Evolutionary conservation across 30 jellyfish, hydroid and myxozoan genomes (phyloP), one percentile per base, ranked within the genome.

Genomic region (Pelagia noctiluca): DNA sequence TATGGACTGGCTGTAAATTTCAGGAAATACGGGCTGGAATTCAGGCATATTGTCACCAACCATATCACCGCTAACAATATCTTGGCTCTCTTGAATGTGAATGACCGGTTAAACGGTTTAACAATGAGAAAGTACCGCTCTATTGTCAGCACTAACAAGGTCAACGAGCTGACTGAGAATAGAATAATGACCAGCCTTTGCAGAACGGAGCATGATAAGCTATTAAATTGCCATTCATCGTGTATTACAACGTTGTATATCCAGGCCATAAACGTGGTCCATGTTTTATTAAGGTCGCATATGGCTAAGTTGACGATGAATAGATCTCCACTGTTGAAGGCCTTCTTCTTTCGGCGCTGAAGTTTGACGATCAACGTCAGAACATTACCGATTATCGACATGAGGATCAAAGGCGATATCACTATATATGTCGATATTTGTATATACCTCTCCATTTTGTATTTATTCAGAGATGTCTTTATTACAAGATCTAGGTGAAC

Each of bases 241-340:
- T 46, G 21, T 4, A 81, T 50, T 19, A 66, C 67, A 35, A 46
- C 34, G 1, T 60, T 24, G 53, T 65, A 66, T 4, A 50, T 64
- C 91, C 91, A 81, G n/a, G 68, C 26, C 22, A 81, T 25, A 23
- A 62, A 66, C 50, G 67, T 7, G 37, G 78, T 33, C 84, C 91
- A 81, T 34, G 91, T 81, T 57, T 81, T 81, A 64, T 50, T 81
- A 23, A 81, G 19, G 25, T 81, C 91, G 70, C 85, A 81, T 8
- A 81, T 47, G 2, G 91, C 91, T 26, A 81, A 63, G 63, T 81
- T 81, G 37, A 81, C 63, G 3, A 81, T 81, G 30, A 81, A 75
- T 65, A 81, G 34, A 34, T 81, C 91, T 12, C 91, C 91, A 32
- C 91, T 50, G 77, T 81, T 81, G 84, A 81, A 81, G 12, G 63